Evolutionary conservation across 2,113 vertebrate species (phyloP).

Genomic region (Pachyramphus minor): DNA sequence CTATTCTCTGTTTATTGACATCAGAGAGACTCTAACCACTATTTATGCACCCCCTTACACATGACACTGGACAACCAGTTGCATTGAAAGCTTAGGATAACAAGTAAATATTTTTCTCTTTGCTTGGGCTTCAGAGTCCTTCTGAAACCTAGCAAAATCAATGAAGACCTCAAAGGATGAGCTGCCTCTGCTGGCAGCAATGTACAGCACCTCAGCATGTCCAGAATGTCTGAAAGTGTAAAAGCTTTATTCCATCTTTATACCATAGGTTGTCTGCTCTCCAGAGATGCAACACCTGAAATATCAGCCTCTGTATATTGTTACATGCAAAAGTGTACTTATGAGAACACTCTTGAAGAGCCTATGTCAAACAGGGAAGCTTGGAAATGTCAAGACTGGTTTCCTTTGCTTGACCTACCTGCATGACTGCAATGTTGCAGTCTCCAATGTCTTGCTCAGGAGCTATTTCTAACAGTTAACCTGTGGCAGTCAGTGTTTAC

Average conservation of each 20-base stretch:
- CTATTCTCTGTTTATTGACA: not conserved
- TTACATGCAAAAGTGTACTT: not conserved
- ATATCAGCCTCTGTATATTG: not conserved
- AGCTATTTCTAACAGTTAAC: not conserved
- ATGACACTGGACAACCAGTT: not conserved
- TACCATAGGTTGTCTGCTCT: not conserved
- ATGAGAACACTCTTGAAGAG: not conserved
- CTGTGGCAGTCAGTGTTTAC: not conserved
- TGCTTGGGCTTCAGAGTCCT: not conserved
- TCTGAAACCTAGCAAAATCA: not conserved
- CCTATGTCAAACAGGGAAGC: not conserved
- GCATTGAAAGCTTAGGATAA: not conserved
- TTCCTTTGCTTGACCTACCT: not conserved
- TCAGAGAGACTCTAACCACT: not conserved
- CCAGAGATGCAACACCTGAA: not conserved
- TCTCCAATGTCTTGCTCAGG: not conserved
- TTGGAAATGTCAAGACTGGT: not conserved
- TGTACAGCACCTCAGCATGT: accelerated
- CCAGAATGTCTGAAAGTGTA: not conserved
- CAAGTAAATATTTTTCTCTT: not conserved
- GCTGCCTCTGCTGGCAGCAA: not conserved
- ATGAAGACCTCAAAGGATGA: not conserved
- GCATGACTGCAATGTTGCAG: not conserved
- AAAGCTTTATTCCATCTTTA: not conserved
- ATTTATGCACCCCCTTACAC: not conserved